A percentile compares a stretch with the other conserved stretches of the same genome.
Conservation (phyloP, 2,113 vertebrate species). For the Mirounga angustirostris region DNA sequence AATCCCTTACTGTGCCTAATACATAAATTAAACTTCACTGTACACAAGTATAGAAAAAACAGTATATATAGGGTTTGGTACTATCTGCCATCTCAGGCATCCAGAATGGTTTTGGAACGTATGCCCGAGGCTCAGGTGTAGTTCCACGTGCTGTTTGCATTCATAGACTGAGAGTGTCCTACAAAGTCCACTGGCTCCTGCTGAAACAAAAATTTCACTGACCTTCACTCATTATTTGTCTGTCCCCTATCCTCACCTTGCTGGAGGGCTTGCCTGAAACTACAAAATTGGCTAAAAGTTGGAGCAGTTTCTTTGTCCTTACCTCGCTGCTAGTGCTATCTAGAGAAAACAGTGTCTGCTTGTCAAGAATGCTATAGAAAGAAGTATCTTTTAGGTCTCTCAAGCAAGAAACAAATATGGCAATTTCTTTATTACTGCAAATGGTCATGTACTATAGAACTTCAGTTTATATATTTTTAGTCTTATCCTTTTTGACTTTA, state of each 20-base stretch:
- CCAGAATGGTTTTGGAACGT: neutral
- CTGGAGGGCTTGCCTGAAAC: neutral
- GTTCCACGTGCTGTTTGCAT: too few species aligned
- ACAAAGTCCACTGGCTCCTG: fast-evolving
- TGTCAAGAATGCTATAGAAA: neutral
- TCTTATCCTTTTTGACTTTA: neutral
- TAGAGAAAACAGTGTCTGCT: neutral
- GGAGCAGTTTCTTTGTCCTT: neutral
- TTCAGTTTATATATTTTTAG: neutral
- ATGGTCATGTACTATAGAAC: neutral
- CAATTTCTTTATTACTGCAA: neutral
- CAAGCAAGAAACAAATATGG: neutral
- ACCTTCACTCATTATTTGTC: neutral
- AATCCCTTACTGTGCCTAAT: neutral
- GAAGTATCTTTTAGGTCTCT: neutral
- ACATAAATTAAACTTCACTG: neutral
- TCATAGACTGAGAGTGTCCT: neutral
- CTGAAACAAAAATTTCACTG: neutral
- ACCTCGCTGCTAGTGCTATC: neutral
- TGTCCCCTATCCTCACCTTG: fast-evolving
- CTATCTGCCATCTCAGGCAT: neutral
- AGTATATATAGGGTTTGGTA: neutral
- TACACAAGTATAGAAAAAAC: neutral
- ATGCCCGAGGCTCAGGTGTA: neutral
- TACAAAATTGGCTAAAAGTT: neutral